Evolutionary conservation across 2,797 vertebrate species (phyloP), one percentile per base, ranked within the genome.

Genomic region (Mastacembelus armatus): DNA sequence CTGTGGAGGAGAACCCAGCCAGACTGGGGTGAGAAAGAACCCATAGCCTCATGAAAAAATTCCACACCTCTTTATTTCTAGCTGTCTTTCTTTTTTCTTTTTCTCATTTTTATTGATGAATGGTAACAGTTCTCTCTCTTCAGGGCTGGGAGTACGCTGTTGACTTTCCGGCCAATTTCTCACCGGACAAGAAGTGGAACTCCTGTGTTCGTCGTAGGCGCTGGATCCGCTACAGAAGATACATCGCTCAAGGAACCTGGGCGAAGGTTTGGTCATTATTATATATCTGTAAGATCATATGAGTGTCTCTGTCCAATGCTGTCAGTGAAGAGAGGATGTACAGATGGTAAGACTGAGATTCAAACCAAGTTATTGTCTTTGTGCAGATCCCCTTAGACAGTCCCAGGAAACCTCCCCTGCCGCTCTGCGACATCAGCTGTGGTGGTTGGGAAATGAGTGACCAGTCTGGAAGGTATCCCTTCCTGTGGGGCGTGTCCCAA

Each of bases 141-240:
- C 79, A 98, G 98, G 97, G 97, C 24, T 99, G 98, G 98, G 97
- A 97, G 0, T 99, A 98, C 0, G 96, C 98, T 29, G 95, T 99
- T 0, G 98, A 99, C 86, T 99, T 99, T 74, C 98, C 98, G 0
- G 96, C 97, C 65, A 95, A 95, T 81, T 99, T 98, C 92, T 96
- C 94, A 0, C 95, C 95, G 43, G 96, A 97, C 77, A 98, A 98
- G 90, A 97, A 94, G 74, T 99, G 98, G 98, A 99, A 98, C 86
- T 99, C 98, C 0, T 99, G 96, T n/a, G 98, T 99, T 36, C 94
- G 98, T 57, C 95, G 98, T 47, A 91, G 98, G 63, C 92, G 96
- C 58, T 99, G 98, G 98, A 97, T 98, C 85, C 96, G 98, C 66
- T 97, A 98, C 87, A 93, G 98, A 85, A 95, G 95, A 95, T 99